Conservation (phyloP, 2,797 vertebrate species). For the Hylomyscus alleni region DNA sequence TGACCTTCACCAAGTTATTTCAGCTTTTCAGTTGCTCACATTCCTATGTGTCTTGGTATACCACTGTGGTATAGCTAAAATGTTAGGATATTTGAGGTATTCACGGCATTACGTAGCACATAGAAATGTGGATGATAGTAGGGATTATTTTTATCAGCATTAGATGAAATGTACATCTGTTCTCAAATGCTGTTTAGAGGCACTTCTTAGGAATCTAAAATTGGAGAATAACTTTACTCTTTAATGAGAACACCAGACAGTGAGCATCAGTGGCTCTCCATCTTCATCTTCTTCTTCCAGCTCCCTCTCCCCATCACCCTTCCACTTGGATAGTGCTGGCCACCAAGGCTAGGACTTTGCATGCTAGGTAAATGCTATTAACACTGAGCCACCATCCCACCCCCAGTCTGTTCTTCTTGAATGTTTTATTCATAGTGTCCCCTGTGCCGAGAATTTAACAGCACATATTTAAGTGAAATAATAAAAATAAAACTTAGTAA, state of each 20-base stretch:
- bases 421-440: slow-evolving; percentile 38
- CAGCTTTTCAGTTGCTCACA: neutral
- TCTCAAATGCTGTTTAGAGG: neutral
- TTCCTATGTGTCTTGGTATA: neutral
- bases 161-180: neutral
- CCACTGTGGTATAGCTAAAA: neutral
- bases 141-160: neutral
- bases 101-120: neutral
- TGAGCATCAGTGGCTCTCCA: neutral
- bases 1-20: slow-evolving; percentile 2
- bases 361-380: neutral
- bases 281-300: neutral
- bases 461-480: neutral
- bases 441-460: slow-evolving; percentile 32
- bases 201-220: neutral
- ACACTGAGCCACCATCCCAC: neutral
- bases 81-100: neutral
- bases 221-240: neutral
- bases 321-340: neutral
- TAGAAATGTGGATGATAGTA: neutral
- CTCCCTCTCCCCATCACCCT: rapidly evolving
- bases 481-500: neutral
- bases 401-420: neutral
- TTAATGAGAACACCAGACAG: neutral
- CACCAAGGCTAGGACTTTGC: neutral